Conservation (phyloP, 2,113 vertebrate species). For the Colinus virginianus region DNA sequence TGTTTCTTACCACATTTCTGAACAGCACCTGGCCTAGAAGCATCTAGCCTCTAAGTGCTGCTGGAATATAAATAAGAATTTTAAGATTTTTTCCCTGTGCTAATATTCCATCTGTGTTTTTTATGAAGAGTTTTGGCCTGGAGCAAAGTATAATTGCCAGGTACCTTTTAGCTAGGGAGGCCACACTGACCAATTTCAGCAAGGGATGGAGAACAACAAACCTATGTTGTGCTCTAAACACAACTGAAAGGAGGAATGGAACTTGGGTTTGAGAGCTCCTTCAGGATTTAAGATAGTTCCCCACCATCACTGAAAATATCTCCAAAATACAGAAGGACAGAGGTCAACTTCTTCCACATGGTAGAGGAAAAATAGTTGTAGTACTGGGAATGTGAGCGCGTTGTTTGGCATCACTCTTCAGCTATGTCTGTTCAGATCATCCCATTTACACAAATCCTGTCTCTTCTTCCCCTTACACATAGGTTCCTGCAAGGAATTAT, state of each 20-base stretch:
- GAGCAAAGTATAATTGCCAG: constrained; percentile 27
- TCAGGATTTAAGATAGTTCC: background rate
- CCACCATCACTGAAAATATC: background rate
- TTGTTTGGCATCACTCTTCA: background rate
- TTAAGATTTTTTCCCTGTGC: background rate
- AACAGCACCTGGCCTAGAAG: background rate
- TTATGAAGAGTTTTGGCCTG: constrained; percentile 28
- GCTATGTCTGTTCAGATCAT: background rate
- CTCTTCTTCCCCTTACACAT: fast-evolving
- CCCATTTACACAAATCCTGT: background rate
- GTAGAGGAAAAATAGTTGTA: background rate
- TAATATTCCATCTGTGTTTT: background rate
- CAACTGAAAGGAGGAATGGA: background rate
- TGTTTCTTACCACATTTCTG: background rate
- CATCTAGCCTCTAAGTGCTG: background rate
- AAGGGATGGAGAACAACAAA: background rate
- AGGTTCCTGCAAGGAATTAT: background rate
- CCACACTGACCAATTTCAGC: constrained; percentile 29
- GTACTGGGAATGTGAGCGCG: background rate
- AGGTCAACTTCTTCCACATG: background rate
- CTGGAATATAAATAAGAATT: background rate
- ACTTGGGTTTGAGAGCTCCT: background rate
- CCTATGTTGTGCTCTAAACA: background rate
- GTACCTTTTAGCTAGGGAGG: background rate
- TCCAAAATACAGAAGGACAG: background rate